Conservation (phyloP, 2,113 vertebrate genomes). For the Tetrao urogallus region DNA sequence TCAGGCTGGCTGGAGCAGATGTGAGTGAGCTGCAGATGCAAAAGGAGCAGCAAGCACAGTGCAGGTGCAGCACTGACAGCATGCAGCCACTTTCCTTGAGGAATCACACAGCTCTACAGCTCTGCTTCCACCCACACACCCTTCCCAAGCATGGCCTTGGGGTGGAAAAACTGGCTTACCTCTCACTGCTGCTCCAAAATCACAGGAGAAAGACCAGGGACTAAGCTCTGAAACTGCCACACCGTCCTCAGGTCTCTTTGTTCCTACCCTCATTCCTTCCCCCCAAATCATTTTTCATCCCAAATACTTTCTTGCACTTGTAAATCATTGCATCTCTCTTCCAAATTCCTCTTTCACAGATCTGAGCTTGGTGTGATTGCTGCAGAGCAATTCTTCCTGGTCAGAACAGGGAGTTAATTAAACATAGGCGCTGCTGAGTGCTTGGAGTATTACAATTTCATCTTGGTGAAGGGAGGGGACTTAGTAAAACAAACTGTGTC, state of each 20-base stretch:
- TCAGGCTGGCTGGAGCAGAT: rapidly evolving
- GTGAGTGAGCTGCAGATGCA: no score
- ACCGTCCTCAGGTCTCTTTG: background rate
- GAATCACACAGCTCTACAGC: background rate
- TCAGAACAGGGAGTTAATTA: constrained; percentile 39
- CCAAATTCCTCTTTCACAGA: background rate
- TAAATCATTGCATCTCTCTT: background rate
- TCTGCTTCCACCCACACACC: no score
- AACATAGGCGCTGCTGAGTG: background rate
- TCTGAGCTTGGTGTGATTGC: background rate
- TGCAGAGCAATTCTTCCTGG: background rate
- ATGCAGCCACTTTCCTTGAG: background rate
- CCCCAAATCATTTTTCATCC: background rate
- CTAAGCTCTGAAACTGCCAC: background rate
- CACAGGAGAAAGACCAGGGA: rapidly evolving
- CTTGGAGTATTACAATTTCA: constrained; percentile 21
- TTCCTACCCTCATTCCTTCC: background rate
- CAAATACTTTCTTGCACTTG: background rate
- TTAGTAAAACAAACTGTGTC: constrained; percentile 65
- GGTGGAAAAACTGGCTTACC: rapidly evolving
- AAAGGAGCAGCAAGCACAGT: no score
- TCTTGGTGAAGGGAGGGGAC: constrained; percentile 13
- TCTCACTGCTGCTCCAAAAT: background rate
- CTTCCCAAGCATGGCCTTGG: background rate
- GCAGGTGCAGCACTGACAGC: no score